Base-by-base conservation (phyloP, 2,888 invertebrate species). In the Chrysina gloriosa region DNA sequence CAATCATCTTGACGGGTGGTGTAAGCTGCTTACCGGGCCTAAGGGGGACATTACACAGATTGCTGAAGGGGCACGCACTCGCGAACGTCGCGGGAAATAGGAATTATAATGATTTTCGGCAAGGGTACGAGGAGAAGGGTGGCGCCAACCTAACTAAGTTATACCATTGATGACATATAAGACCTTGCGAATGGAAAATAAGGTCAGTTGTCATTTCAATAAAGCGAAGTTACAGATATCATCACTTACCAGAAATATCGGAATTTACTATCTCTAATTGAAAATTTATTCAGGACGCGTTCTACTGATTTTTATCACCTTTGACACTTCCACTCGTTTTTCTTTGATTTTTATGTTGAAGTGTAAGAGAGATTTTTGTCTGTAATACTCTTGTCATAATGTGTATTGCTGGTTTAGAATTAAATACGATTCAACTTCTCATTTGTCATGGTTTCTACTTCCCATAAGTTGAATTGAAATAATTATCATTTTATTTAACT, bases 41-140 rank as follows among this genome's bases (percentile, higher is more conserved):
- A 70, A 71, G 80, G 81, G 81, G 79, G 74, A 79, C 79, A 79
- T 81, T 80, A 81, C 78, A 80, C 80, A 81, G 81, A 81, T 81
- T 81, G 81, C 79, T 75, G 76, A 72, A 73, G 74, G 74, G 73
- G 71, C 71, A 73, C 73, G 73, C 74, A 73, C 73, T 73, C 73
- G 71, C 71, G 69, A 72, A 72, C 73, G 70, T 69, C 70, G 70
- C 72, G 63, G 71, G 63, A 73, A 74, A 74, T 74, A 71, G 73
- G 74, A 74, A 74, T 74, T 75, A 74, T 74, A 74, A 75, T 75
- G 74, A 73, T 75, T 75, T 74, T 71, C 71, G 48, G 27, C 48
- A 48, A 25, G 48, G 50, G 50, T 9, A 65, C 58, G 42, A 42
- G 16, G 27, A 36, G 19, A 42, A 61, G 58, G 58, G 58, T 23